Base-by-base conservation (phyloP, 2,797 vertebrate genomes). In the Meriones psammophilus region DNA sequence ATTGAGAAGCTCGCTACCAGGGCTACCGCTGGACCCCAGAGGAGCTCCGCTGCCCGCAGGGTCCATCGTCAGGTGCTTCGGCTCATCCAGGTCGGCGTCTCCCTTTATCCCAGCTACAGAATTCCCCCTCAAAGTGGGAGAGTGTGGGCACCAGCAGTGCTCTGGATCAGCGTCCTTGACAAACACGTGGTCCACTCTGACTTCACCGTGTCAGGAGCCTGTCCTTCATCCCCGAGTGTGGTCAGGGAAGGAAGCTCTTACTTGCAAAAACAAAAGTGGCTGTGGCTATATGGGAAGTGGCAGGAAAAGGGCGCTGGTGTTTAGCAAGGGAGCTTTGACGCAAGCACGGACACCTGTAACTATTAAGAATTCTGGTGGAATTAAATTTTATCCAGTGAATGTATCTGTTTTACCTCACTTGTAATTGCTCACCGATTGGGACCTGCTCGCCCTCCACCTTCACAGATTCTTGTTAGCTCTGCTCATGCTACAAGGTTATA, bases 291-390 rank as follows among this genome's bases (percentile, higher is more conserved):
- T 69, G 71, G 79, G 36, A 20, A 17, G 62, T n/a, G 56, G 74
- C n/a, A 22, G 50, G 50, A 12, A 3, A 68, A 5, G n/a, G 58
- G 26, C 36, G 60, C 33, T 20, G 33, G 18, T 76, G 54, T 58
- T 92, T 62, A 90, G 39, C 77, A 92, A 92, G 62, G 80, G 39
- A 73, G 36, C 18, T 83, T 87, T 26, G 66, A 58, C 50, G 33
- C 92, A 74, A 56, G 64, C 77, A 83, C n/a, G 50, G 86, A 94
- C 8, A 58, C 17, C 77, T 68, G 66, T 74, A 92, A 95, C 90
- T 92, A 60, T 68, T 79, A 62, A 79, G 42, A 42, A 42, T 42
- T 42, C 42, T 42, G 42, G 42, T 42, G 42, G 42, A 42, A 42
- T 42, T 42, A 42, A 42, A 42, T 42, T 42, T 42, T 42, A 42